Conservation (phyloP, 2,113 vertebrate genomes). For the Heloderma charlesbogerti region DNA sequence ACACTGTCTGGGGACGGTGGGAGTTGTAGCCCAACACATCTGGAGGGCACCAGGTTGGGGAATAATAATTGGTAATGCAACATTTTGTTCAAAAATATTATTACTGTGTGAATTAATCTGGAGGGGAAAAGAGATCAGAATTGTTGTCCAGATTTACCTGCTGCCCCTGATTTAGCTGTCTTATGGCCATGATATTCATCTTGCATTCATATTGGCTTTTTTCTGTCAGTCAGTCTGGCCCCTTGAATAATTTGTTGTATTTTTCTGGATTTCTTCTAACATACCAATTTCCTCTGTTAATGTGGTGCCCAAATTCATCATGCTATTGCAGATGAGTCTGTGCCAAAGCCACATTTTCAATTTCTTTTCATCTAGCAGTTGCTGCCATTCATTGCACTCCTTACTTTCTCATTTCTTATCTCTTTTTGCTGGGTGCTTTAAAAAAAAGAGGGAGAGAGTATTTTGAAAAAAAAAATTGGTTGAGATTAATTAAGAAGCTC, state of each 20-base stretch:
- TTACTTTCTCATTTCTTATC: background rate
- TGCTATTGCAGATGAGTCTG: conserved; percentile 4
- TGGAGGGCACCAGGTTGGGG: no score
- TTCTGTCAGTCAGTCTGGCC: background rate
- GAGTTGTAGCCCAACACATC: no score
- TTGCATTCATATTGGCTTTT: background rate
- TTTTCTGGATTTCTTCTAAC: background rate
- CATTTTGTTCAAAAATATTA: background rate
- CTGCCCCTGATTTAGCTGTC: background rate
- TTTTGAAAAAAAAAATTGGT: background rate
- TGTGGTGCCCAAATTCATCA: conserved; percentile 15
- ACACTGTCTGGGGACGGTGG: no score
- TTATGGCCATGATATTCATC: background rate
- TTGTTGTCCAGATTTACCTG: background rate
- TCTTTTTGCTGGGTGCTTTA: background rate
- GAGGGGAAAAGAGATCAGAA: background rate
- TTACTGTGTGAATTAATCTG: background rate
- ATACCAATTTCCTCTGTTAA: conserved; percentile 28
- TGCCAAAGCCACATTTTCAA: conserved; percentile 19
- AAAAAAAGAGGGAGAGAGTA: background rate
- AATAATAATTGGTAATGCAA: background rate
- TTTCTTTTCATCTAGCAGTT: conserved; percentile 23
- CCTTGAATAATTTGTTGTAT: background rate
- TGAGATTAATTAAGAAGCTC: background rate
- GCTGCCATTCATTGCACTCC: conserved; percentile 14